phyloP scores from a whole-genome alignment of 2,888 invertebrate species.

The Xestia ashworthii region DNA sequence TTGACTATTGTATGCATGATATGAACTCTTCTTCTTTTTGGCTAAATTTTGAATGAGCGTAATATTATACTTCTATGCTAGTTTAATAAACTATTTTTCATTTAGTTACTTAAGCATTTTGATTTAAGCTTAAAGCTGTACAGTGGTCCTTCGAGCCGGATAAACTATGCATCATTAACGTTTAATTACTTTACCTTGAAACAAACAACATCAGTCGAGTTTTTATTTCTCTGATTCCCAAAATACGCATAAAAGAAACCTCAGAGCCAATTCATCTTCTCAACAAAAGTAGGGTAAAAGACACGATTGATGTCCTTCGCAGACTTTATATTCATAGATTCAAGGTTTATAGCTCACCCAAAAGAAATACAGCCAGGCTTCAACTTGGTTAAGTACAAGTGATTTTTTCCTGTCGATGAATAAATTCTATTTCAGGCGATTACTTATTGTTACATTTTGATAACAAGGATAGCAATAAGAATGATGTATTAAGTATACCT shows the following conservation, averaged over 20 bases:
- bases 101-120: not conserved
- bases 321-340: slow-evolving; percentile 55
- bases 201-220: not conserved
- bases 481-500: too few relatives aligned
- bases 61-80: not conserved
- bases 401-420: slow-evolving; percentile 13
- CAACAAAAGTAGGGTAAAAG: slow-evolving; percentile 43
- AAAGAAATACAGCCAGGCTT: slow-evolving; percentile 40
- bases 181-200: not conserved
- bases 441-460: not conserved
- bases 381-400: slow-evolving; percentile 25
- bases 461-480: not conserved
- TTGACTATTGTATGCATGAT: too few relatives aligned
- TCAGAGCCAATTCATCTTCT: slow-evolving; percentile 37
- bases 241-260: slow-evolving; percentile 43
- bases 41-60: not conserved
- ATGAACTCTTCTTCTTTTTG: not conserved
- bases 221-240: slow-evolving; percentile 18
- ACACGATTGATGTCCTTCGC: slow-evolving; percentile 48
- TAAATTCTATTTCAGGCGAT: not conserved
- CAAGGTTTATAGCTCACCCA: slow-evolving; percentile 49
- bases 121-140: not conserved
- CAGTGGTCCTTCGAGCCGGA: slow-evolving; percentile 5
- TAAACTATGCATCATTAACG: not conserved
- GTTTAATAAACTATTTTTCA: not conserved